A percentile compares a stretch with the other conserved stretches of the same genome.
These are phyloP conservation scores for Euproctis similis DNA, from an alignment of 2,888 invertebrate species.

Conservation along the genomic window DNA sequence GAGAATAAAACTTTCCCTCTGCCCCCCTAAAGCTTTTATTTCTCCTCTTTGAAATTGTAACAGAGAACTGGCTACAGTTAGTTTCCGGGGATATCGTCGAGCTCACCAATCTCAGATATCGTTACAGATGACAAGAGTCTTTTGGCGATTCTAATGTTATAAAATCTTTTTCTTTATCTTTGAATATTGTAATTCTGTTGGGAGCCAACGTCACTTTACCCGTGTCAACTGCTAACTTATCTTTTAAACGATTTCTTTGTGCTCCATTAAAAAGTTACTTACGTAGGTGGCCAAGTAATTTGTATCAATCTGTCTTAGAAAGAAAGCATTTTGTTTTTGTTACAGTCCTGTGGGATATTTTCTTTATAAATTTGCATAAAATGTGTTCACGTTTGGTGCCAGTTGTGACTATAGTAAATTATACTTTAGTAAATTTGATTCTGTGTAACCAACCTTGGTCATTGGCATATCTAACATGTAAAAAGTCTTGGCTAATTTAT, in stretches of 20 bases:
- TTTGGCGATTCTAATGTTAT: constrained; percentile 45
- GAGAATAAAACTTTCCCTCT: constrained; percentile 72
- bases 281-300: constrained; percentile 14
- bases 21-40: constrained; percentile 57
- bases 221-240: constrained; percentile 25
- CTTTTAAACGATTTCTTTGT: constrained; percentile 29
- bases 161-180: constrained; percentile 50
- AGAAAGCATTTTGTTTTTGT: constrained; percentile 8
- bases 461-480: no score
- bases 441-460: no score
- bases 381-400: no score
- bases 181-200: constrained; percentile 38
- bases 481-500: no score
- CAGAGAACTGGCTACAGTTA: constrained; percentile 42
- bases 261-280: constrained; percentile 24
- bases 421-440: no score
- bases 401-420: no score
- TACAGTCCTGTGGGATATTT: no score
- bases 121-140: constrained; percentile 35
- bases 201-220: constrained; percentile 39
- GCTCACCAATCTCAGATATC: constrained; percentile 49
- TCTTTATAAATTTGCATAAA: no score
- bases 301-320: constrained; percentile 16
- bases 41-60: constrained; percentile 52
- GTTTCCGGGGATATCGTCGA: constrained; percentile 37